These are phyloP conservation scores for Cyrtodaria siliqua DNA, from an alignment of 2,888 invertebrate genomes.

Conservation along the genomic window DNA sequence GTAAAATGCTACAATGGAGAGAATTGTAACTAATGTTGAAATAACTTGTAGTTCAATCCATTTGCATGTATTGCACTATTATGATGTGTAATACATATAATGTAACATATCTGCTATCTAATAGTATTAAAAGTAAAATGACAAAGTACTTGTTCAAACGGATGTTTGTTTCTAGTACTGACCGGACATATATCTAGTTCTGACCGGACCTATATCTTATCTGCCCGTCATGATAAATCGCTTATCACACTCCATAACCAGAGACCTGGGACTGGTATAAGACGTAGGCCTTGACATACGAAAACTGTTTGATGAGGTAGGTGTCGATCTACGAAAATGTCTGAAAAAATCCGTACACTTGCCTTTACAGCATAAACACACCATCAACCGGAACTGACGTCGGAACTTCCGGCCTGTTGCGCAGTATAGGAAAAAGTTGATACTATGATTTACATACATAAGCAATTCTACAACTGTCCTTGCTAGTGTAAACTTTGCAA, in stretches of 20 bases:
- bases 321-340: neutral
- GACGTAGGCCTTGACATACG: neutral
- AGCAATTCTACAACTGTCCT: slow-evolving; percentile 80
- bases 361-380: slow-evolving; percentile 59
- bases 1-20: too few species aligned
- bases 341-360: slow-evolving; percentile 14
- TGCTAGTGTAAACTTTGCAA: slow-evolving; percentile 70
- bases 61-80: too few species aligned
- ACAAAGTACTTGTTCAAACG: too few species aligned
- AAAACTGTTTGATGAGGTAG: too few species aligned
- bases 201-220: too few species aligned
- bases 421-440: slow-evolving; percentile 82
- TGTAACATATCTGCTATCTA: too few species aligned
- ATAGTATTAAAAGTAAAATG: too few species aligned
- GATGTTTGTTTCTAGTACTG: too few species aligned
- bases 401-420: slow-evolving; percentile 78
- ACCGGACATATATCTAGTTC: too few species aligned
- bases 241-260: slow-evolving; percentile 49
- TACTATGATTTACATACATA: slow-evolving; percentile 83
- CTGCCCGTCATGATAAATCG: slow-evolving; percentile 24
- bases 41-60: too few species aligned
- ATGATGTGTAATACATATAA: too few species aligned
- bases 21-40: too few species aligned
- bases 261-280: slow-evolving; percentile 29
- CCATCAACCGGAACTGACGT: slow-evolving; percentile 61